Evolutionary conservation across 2,113 vertebrate species (phyloP), one percentile per base, ranked within the genome.

Genomic region (Platichthys flesus): DNA sequence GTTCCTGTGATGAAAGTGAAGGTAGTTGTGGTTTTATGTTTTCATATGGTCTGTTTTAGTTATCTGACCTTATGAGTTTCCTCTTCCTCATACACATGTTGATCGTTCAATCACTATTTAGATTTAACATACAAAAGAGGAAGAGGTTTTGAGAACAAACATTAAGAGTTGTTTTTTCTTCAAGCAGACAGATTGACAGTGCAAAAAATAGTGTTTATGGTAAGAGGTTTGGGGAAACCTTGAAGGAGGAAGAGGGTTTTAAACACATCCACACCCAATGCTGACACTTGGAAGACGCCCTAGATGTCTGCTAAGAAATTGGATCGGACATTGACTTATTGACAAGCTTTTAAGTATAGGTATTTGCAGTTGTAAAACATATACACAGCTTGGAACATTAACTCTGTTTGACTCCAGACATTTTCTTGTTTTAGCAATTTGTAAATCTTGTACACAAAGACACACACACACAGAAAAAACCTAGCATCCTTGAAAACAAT

Each of bases 41-140:
- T 92, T 86, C 86, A 91, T 91, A 83, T 71, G 67, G 58, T 61
- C 69, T 65, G 74, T 85, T 91, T 86, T 91, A 86, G 90, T 88
- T 88, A 86, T 86, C 76, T 75, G 84, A 88, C 85, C 76, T 83
- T 71, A 60, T 71, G 67, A 67, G 82, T 82, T 67, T 56, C 65
- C 64, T 55, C 26, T 69, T 58, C 63, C 61, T 71, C 72, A 14
- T 5, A 80, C 57, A 73, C 70, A 47, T 55, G 74, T 67, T 84
- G 82, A 90, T 87, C 88, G 88, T 89, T 85, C 83, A 64, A 79
- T 88, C 76, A 84, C 66, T 56, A 67, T 80, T 61, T 69, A 81
- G 71, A 81, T 71, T 26, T 51, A 52, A 49, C 56, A 75, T 75
- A 66, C 6, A 26, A 7, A 61, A 71, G 54, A 81, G 65, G 47